Conservation (phyloP, 2,113 vertebrate genomes). For the Alaudala cheleensis region DNA sequence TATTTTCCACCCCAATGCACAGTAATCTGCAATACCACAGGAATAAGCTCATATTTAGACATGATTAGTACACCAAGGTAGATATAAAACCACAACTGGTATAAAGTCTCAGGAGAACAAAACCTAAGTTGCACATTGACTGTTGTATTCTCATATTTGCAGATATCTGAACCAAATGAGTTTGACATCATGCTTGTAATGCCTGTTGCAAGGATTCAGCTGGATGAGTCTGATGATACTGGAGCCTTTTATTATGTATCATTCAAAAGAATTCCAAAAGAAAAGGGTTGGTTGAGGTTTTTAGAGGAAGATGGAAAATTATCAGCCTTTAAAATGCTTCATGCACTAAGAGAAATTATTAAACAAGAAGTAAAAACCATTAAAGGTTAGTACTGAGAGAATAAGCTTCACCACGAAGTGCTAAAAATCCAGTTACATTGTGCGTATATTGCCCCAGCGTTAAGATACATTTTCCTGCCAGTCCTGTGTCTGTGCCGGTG, state of each 20-base stretch:
- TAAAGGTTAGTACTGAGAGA: conserved; percentile 51
- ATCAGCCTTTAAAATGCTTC: conserved; percentile 70
- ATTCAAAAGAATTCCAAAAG: conserved; percentile 63
- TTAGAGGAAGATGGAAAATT: conserved; percentile 56
- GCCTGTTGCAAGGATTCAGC: conserved; percentile 43
- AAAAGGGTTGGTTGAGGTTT: conserved; percentile 43
- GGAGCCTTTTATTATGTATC: conserved; percentile 64
- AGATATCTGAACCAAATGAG: conserved; percentile 76
- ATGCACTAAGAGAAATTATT: conserved; percentile 65
- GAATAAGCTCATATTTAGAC: not conserved
- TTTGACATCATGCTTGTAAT: conserved; percentile 79
- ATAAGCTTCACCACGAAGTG: not conserved
- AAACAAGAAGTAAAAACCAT: conserved; percentile 63
- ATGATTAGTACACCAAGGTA: not conserved
- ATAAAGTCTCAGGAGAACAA: not conserved
- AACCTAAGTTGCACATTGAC: not conserved
- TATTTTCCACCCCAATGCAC: not conserved
- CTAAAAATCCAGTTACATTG: not conserved
- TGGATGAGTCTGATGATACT: conserved; percentile 29
- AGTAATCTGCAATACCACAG: not conserved
- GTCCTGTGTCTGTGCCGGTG: accelerated
- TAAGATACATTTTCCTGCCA: not conserved
- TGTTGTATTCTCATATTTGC: not conserved
- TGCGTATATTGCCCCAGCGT: not conserved
- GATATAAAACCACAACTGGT: not conserved